Base-by-base conservation (phyloP, 2,797 vertebrate species). In the Clangula hyemalis region DNA sequence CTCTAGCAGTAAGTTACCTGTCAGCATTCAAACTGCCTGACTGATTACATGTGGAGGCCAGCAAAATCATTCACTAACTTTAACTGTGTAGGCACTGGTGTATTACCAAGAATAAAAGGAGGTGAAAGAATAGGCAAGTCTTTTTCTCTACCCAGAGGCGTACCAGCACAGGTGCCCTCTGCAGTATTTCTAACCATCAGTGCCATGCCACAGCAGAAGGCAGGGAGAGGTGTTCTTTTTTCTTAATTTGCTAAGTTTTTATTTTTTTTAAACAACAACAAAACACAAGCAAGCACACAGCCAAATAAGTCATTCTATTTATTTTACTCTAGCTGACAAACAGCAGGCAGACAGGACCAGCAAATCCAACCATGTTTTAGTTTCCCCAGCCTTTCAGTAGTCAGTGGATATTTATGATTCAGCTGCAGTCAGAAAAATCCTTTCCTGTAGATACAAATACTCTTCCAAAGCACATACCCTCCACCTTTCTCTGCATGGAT, bases 1-100 rank as follows among this genome's bases (percentile, higher is more conserved):
- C 17, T 96, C 98, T 14, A 99, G 98, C 97, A 98, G 99, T 99
- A 97, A 99, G 99, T 96, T 6, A 30, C 66, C 1, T 1, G 13
- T 7, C 73, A 1, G 1, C 16, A 6, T 38, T 66, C 56, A 18
- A 14, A 24, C 41, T 17, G 36, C 68, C 64, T 10, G 8, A 4
- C 6, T 3, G 19, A 30, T 22, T 16, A 25, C 24, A 25, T 25
- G 49, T 3, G 14, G 53, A 51, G 57, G 38, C 57, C 39, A 41
- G 30, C 32, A 15, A 11, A 25, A 27, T 6, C 2, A 0, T 36
- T 58, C 4, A 0, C 45, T 13, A 7, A 11, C 15, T 54, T 10
- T 13, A 39, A 8, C 49, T 6, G 21, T 16, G 28, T 8, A 30
- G 61, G 56, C 65, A 9, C 45, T 20, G 51, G 8, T 12, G 30